Evolutionary conservation across 2,797 vertebrate species (phyloP).

Genomic region (Oreortyx pictus): DNA sequence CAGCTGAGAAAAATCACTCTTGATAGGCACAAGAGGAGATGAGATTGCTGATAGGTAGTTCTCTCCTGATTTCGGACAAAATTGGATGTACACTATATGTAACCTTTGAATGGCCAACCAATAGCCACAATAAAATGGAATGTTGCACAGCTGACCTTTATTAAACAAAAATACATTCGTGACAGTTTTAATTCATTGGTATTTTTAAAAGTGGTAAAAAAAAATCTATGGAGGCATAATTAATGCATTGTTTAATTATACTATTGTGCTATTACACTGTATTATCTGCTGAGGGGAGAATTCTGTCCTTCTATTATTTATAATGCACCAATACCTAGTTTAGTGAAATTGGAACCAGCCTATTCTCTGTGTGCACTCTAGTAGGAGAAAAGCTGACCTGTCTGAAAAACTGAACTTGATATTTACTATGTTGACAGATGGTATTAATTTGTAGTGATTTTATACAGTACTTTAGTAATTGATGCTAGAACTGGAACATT

Average conservation of each 20-base stretch:
- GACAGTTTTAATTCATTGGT: not conserved
- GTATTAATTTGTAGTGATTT: conserved; percentile 34
- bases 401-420: not conserved
- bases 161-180: not conserved
- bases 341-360: not conserved
- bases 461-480: not conserved
- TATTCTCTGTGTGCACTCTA: not conserved
- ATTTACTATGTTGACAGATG: conserved; percentile 15
- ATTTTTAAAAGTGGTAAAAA: not conserved
- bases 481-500: not conserved
- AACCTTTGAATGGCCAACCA: not conserved
- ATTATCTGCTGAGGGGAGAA: not conserved
- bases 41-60: not conserved
- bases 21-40: not conserved
- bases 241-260: not conserved
- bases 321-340: not conserved
- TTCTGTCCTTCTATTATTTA: not conserved
- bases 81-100: not conserved
- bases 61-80: not conserved
- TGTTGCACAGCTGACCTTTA: not conserved
- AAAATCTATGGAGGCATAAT: not conserved
- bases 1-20: not conserved
- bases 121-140: not conserved
- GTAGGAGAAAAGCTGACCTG: conserved; percentile 13
- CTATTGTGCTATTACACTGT: not conserved